These are phyloP conservation scores for Lampropteryx suffumata DNA, from an alignment of 2,888 invertebrate genomes.

Conservation along the genomic window DNA sequence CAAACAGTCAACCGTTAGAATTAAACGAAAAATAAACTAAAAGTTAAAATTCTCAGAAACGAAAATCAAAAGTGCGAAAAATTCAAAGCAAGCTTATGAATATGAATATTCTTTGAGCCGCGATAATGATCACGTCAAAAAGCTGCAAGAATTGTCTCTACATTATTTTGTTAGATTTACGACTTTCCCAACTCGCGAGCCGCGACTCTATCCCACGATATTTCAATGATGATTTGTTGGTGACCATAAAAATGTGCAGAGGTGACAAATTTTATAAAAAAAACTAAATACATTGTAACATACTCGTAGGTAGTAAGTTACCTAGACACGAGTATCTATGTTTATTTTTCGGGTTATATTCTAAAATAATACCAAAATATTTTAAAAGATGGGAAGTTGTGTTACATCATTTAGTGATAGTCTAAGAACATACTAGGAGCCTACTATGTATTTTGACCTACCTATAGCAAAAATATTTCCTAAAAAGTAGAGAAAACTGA, in stretches of 20 bases:
- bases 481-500: too few relatives aligned
- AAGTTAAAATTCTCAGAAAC: slow-evolving; percentile 14
- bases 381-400: too few relatives aligned
- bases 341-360: too few relatives aligned
- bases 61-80: slow-evolving; percentile 31
- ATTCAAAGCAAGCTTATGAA: slow-evolving; percentile 10
- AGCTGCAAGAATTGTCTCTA: slow-evolving; percentile 12
- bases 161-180: slow-evolving; percentile 46
- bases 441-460: too few relatives aligned
- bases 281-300: too few relatives aligned
- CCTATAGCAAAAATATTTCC: too few relatives aligned
- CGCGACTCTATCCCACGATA: slow-evolving; percentile 1
- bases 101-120: slow-evolving; percentile 6
- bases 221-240: slow-evolving; percentile 10
- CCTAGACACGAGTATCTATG: too few relatives aligned
- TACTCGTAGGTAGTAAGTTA: too few relatives aligned
- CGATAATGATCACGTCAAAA: slow-evolving; percentile 38
- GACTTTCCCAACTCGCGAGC: slow-evolving; percentile 6
- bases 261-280: background rate
- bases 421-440: too few relatives aligned
- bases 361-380: too few relatives aligned
- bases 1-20: too few relatives aligned
- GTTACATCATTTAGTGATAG: too few relatives aligned
- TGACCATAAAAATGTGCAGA: background rate
- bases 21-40: background rate